Conservation (phyloP, 2,113 vertebrate genomes). For the Malurus cyaneus region DNA sequence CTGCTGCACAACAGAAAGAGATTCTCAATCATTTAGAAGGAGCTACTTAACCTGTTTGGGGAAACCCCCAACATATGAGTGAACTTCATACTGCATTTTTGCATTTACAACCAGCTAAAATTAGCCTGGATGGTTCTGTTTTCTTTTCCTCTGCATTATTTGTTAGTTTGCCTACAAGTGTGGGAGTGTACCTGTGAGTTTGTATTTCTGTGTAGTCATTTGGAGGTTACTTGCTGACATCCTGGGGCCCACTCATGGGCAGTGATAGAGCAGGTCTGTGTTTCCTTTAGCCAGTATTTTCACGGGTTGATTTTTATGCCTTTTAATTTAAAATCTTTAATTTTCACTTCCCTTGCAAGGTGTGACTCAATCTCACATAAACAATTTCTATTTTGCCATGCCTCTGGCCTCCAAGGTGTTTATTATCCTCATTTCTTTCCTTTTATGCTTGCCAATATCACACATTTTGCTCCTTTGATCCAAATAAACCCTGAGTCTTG, state of each 20-base stretch:
- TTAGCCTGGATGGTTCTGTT: background rate
- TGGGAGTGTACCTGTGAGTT: background rate
- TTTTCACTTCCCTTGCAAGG: background rate
- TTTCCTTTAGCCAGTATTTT: background rate
- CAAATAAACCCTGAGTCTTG: background rate
- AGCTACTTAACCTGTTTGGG: background rate
- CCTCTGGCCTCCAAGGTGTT: background rate
- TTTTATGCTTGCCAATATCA: background rate
- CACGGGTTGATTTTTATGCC: background rate
- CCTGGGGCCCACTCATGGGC: background rate
- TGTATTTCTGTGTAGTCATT: background rate
- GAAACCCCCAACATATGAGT: background rate
- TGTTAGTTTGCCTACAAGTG: background rate
- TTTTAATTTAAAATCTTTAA: background rate
- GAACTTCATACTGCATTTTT: background rate
- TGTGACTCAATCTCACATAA: background rate
- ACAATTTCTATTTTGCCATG: background rate
- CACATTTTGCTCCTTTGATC: background rate
- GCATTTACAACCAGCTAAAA: background rate
- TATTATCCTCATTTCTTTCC: background rate
- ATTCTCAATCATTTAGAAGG: background rate
- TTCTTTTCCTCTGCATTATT: background rate
- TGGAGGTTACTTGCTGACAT: background rate
- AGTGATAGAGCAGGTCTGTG: background rate
- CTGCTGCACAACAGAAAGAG: background rate